Evolutionary conservation across 2,888 invertebrate genomes (phyloP), one percentile per base, ranked within the genome.

Genomic region (Dicycla oo): DNA sequence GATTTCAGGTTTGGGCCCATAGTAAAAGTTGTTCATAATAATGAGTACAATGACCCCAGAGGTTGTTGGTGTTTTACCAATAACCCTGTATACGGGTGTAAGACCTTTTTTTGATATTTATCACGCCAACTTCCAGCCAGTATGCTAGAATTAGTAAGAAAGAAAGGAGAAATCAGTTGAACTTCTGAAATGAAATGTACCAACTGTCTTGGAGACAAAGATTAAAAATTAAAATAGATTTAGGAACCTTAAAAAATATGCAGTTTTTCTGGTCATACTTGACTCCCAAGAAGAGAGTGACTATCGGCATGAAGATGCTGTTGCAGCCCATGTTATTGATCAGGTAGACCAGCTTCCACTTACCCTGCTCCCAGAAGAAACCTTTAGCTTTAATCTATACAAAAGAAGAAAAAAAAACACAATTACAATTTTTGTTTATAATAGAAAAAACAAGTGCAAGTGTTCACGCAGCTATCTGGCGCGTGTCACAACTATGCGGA

Each of bases 321-420:
- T 38, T 63, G 34, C 63, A 63, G 54, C 67, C 67, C 23, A 67
- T 38, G 26, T 61, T 67, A 23, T 49, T 26, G 3, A 67, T 67
- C 15, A 67, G 5, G 47, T 67, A 67, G 8, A 61, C 47, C 20
- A 67, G 38, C 67, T 67, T 67, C 67, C 67, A 67, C 34, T 63
- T 63, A 10, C 34, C 34, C 34, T 63, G 53, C 63, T 63, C 53
- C 63, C 63, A 63, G 11, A 34, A 38, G 51, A 63, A 63, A 18
- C 53, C 53, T 18, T 34, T 63, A 11, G 18, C 53, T 5, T 38
- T 63, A 34, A 63, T 23, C 53, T 63, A 15, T 45, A 51, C n/a
- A n/a, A n/a, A 49, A 34, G 4, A 7, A 49, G n/a, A 49, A 49
- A 2, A 0, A n/a, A n/a, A n/a, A n/a, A n/a, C n/a, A n/a, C n/a